Evolutionary conservation across 1,140 invertebrate species (phyloP).

Genomic region (Thaumetopoea pityocampa): DNA sequence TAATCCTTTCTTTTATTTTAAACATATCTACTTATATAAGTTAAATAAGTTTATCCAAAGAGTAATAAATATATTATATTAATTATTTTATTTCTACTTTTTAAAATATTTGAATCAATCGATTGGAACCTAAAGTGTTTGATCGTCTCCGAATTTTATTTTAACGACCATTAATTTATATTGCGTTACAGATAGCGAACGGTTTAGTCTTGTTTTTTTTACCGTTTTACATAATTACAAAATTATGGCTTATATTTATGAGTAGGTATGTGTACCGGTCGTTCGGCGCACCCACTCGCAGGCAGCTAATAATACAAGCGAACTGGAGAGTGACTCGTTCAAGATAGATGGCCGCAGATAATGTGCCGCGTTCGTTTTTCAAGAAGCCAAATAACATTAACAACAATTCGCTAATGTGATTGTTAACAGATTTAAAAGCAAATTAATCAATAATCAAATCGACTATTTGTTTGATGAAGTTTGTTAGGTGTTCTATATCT

Average conservation of each 20-base stretch:
- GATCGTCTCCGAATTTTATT: slow-evolving; percentile 56
- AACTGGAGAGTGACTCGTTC: slow-evolving; percentile 53
- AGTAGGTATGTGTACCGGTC: slow-evolving; percentile 30
- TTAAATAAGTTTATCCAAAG: slow-evolving; percentile 5
- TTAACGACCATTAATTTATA: slow-evolving; percentile 62
- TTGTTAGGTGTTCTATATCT: background rate
- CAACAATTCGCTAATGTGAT: slow-evolving; percentile 45
- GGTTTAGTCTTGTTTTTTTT: slow-evolving; percentile 60
- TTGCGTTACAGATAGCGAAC: slow-evolving; percentile 65
- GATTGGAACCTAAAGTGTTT: slow-evolving; percentile 43
- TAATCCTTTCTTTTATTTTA: too few species aligned
- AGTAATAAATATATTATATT: slow-evolving; percentile 20
- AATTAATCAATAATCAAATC: slow-evolving; percentile 1
- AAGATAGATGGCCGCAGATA: slow-evolving; percentile 65
- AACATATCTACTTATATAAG: too few species aligned
- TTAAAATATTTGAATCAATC: slow-evolving; percentile 50
- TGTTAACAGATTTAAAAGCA: slow-evolving; percentile 27
- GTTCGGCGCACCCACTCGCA: slow-evolving; percentile 48
- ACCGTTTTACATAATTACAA: slow-evolving; percentile 70
- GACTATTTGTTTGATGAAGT: background rate
- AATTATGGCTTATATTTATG: slow-evolving; percentile 64
- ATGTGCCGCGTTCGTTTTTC: slow-evolving; percentile 61
- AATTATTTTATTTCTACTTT: slow-evolving; percentile 48
- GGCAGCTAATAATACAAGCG: slow-evolving; percentile 43
- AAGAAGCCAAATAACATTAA: slow-evolving; percentile 51